A percentile compares a stretch with the other conserved stretches of the same genome.
phyloP scores from a whole-genome alignment of 2,888 invertebrate species.

The Orthonychiurus folsomi region DNA sequence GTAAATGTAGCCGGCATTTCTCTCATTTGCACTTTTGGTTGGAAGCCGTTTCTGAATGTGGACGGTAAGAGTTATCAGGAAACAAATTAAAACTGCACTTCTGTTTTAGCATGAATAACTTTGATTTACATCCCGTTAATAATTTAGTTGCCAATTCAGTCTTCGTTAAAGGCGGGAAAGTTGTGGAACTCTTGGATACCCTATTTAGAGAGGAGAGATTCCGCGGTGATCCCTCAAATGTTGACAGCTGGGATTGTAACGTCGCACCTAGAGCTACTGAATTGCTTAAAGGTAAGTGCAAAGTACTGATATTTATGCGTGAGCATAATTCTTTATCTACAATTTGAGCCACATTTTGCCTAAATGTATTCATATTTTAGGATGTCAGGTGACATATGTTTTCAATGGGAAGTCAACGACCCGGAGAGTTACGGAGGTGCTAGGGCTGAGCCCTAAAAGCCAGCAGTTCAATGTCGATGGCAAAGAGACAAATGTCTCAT shows the following conservation, averaged over 20 bases:
- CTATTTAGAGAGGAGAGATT: background rate
- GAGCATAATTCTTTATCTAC: no score
- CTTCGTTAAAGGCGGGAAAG: background rate
- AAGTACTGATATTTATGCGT: no score
- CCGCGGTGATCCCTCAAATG: background rate
- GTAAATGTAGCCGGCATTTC: background rate
- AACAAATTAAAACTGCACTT: background rate
- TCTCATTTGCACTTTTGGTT: slow-evolving; percentile 3
- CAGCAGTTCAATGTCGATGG: background rate
- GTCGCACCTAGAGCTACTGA: background rate
- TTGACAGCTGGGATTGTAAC: background rate
- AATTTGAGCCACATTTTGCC: no score
- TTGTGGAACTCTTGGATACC: background rate
- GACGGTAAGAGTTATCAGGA: slow-evolving; percentile 4
- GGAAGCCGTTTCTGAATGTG: slow-evolving; percentile 5
- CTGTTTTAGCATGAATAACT: background rate
- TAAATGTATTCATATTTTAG: no score
- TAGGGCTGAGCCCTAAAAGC: background rate
- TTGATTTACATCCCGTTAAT: background rate
- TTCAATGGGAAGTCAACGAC: slow-evolving; percentile 3
- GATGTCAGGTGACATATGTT: background rate
- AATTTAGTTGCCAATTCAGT: slow-evolving; percentile 3
- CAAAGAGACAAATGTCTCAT: background rate
- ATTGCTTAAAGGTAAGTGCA: background rate
- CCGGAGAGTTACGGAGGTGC: background rate